These are phyloP conservation scores for Oligia strigilis DNA, from an alignment of 2,888 invertebrate species.

Conservation along the genomic window DNA sequence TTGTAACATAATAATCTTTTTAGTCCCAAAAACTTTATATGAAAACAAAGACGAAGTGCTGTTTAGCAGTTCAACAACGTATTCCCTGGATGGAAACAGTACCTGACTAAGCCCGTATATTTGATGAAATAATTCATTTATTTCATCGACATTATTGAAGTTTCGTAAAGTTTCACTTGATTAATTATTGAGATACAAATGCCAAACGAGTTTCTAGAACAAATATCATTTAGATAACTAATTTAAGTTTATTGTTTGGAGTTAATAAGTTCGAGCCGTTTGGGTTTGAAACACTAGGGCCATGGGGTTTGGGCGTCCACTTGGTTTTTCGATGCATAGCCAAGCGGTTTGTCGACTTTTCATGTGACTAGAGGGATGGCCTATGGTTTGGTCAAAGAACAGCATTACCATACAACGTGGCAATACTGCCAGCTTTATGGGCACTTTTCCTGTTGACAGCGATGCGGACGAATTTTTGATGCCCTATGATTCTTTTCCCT, in stretches of 20 bases:
- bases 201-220: not conserved
- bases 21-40: conserved; percentile 40
- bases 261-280: not conserved
- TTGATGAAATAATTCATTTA: conserved; percentile 12
- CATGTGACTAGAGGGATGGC: not conserved
- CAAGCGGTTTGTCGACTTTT: not conserved
- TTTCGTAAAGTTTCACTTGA: conserved; percentile 23
- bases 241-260: not conserved
- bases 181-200: conserved; percentile 21
- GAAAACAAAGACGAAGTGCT: conserved; percentile 52
- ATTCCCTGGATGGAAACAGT: conserved; percentile 16
- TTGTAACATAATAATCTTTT: conserved; percentile 42
- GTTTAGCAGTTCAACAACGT: conserved; percentile 28
- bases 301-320: not conserved
- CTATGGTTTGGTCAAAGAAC: not conserved
- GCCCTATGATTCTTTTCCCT: not conserved
- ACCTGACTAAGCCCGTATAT: conserved; percentile 2
- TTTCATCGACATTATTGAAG: conserved; percentile 14
- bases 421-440: not conserved
- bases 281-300: not conserved
- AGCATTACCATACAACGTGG: not conserved
- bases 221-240: conserved; percentile 5
- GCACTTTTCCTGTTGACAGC: not conserved
- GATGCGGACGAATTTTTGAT: not conserved
- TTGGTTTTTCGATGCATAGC: not conserved